A percentile compares a stretch with the other conserved stretches of the same genome.
Conservation (phyloP, 2,113 vertebrate species). For the Lipophrys pholis region DNA sequence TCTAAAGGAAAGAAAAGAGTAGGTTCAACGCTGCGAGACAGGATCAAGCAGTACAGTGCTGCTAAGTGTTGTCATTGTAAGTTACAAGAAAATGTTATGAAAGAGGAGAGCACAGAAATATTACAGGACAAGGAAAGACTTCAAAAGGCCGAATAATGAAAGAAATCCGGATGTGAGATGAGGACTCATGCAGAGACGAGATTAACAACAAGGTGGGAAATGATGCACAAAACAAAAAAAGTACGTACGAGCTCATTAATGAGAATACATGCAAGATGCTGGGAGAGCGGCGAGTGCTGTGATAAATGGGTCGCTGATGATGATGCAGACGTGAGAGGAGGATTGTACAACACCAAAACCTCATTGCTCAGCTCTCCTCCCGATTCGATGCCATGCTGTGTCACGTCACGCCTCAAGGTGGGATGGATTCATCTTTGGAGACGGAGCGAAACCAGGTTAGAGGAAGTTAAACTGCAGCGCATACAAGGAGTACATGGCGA, state of each 20-base stretch:
- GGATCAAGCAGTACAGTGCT: neutral
- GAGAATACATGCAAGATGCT: conserved; percentile 10
- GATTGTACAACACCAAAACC: conserved; percentile 59
- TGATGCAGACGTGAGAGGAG: conserved; percentile 54
- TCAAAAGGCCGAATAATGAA: neutral
- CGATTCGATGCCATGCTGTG: conserved; percentile 28
- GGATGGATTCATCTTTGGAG: conserved; percentile 55
- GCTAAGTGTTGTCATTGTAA: neutral
- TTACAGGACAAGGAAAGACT: neutral
- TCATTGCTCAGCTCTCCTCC: conserved; percentile 61
- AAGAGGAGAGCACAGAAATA: neutral
- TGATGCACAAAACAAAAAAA: too few species aligned
- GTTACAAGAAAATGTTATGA: neutral
- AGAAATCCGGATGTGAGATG: neutral
- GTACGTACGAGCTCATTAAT: neutral
- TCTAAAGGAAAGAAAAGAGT: too few species aligned
- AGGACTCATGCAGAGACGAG: neutral
- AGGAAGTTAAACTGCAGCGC: neutral
- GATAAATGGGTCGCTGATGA: conserved; percentile 70
- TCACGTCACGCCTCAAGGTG: conserved; percentile 70
- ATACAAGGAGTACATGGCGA: neutral
- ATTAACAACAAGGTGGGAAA: too few species aligned
- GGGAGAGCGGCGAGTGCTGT: conserved; percentile 13
- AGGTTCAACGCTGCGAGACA: too few species aligned
- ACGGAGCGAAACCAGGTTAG: neutral